These are phyloP conservation scores for Phylloscopus trochilus DNA, from an alignment of 2,113 vertebrate genomes.

Conservation along the genomic window DNA sequence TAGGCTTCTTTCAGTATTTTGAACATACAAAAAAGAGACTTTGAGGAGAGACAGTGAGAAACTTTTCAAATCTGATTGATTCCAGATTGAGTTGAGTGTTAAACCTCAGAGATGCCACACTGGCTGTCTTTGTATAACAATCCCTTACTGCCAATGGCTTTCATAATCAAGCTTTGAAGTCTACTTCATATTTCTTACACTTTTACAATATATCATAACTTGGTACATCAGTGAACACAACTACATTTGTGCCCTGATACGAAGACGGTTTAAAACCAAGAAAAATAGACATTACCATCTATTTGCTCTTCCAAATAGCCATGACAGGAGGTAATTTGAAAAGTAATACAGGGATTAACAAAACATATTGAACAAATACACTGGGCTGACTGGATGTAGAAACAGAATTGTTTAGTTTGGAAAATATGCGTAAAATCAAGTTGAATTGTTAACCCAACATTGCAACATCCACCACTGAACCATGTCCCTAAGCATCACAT, in stretches of 20 bases:
- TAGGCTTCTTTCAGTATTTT: background rate
- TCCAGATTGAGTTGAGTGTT: background rate
- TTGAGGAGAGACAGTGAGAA: background rate
- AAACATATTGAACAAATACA: background rate
- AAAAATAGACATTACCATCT: background rate
- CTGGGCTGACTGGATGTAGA: background rate
- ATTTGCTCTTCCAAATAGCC: background rate
- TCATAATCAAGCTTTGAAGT: background rate
- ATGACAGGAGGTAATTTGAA: background rate
- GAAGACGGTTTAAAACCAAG: background rate
- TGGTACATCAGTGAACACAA: background rate
- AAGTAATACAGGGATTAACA: background rate
- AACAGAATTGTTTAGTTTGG: background rate
- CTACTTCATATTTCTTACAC: background rate
- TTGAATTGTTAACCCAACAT: fast-evolving
- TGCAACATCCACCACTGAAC: background rate
- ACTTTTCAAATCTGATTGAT: background rate
- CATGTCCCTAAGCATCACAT: background rate
- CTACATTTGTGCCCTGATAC: background rate
- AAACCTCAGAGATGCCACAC: background rate
- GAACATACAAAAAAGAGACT: background rate
- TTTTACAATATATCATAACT: background rate
- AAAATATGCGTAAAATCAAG: background rate
- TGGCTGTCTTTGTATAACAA: background rate
- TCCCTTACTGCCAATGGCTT: background rate